Evolutionary conservation across 2,797 vertebrate genomes (phyloP).

Genomic region (Rhabdophis nuchalis): DNA sequence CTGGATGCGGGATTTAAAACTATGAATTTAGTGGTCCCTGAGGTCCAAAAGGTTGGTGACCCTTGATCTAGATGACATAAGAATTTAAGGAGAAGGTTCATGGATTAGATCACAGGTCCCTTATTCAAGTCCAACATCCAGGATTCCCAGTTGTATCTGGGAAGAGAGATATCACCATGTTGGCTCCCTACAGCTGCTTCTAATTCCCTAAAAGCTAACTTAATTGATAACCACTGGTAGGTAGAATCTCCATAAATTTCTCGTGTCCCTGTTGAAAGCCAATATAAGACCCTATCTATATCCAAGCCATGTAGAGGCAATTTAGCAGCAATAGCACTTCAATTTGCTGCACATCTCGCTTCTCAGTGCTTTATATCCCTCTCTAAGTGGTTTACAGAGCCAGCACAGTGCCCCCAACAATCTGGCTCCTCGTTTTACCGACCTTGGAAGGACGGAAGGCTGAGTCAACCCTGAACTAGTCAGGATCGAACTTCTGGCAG

Average conservation of each 20-base stretch:
- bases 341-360: not conserved
- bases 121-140: not conserved
- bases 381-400: not conserved
- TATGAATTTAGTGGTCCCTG: no score
- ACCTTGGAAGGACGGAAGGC: not conserved
- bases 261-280: not conserved
- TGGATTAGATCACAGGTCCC: not conserved
- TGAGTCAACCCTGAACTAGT: not conserved
- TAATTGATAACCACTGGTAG: no score
- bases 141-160: not conserved
- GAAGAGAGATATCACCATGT: not conserved
- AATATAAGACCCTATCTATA: not conserved
- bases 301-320: not conserved
- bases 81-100: not conserved
- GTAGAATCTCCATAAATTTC: no score
- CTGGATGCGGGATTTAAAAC: no score
- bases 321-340: not conserved
- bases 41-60: no score
- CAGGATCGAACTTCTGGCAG: not conserved
- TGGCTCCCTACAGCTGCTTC: not conserved
- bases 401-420: not conserved
- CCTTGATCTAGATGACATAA: not conserved
- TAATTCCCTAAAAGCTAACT: not conserved
- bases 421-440: not conserved
- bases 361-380: not conserved